Evolutionary conservation across 2,113 vertebrate species (phyloP).

Genomic region (Pseudolaguvia tuberculata): DNA sequence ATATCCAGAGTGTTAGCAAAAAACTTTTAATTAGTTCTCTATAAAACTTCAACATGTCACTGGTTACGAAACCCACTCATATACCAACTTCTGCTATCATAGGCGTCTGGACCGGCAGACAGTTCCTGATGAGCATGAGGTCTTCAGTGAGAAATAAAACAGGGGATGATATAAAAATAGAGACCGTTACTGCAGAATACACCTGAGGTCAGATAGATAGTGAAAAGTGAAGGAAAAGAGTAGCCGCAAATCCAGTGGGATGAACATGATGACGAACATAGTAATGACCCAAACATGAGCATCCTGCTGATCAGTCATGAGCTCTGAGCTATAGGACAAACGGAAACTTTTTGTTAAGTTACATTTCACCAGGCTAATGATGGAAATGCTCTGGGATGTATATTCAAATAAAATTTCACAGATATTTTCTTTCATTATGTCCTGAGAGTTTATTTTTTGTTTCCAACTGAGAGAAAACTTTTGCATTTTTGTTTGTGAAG

Average conservation of each 20-base stretch:
- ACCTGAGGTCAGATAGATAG: too few species aligned
- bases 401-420: neutral
- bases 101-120: neutral
- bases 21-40: too few species aligned
- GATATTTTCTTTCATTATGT: neutral
- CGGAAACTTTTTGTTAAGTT: neutral
- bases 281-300: conserved; percentile 8
- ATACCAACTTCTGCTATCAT: neutral
- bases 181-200: neutral
- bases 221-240: conserved; percentile 1
- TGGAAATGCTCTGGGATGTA: neutral
- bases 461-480: conserved; percentile 6
- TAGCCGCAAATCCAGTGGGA: neutral
- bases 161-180: neutral
- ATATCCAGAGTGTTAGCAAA: neutral
- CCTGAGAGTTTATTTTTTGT: conserved; percentile 10
- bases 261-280: conserved; percentile 9
- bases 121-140: conserved; percentile 1
- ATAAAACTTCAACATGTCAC: too few species aligned
- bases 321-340: neutral
- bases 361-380: neutral
- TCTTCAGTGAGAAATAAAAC: neutral
- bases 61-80: neutral
- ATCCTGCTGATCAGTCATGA: conserved; percentile 16
- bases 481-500: conserved; percentile 10